A percentile compares a stretch with the other conserved stretches of the same genome.
phyloP scores from a whole-genome alignment of 2,113 vertebrate genomes.

The Cyprinus carpio region DNA sequence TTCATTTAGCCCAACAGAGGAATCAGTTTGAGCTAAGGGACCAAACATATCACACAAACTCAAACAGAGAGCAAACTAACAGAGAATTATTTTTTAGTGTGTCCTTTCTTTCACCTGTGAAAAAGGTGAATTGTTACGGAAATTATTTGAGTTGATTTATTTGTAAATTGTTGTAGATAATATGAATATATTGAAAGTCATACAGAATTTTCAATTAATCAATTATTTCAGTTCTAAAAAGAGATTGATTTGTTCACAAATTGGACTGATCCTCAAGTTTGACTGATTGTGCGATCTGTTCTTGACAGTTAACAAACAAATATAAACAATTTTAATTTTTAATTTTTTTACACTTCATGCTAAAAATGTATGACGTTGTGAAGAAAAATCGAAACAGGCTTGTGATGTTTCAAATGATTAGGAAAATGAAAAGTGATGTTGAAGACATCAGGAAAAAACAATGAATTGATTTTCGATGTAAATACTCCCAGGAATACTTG shows the following conservation, averaged over 20 bases:
- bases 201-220: too few species aligned
- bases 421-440: too few species aligned
- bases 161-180: background rate
- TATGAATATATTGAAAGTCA: too few species aligned
- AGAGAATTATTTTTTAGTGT: background rate
- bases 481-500: background rate
- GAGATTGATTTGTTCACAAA: background rate
- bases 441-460: too few species aligned
- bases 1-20: conserved; percentile 34
- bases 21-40: conserved; percentile 25
- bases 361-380: background rate
- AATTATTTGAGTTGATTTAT: background rate
- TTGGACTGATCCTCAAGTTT: background rate
- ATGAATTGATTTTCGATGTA: too few species aligned
- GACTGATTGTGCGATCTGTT: background rate
- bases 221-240: background rate
- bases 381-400: background rate
- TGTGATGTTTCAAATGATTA: too few species aligned
- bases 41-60: conserved; percentile 2
- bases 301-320: background rate
- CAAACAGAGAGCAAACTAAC: background rate
- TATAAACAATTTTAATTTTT: background rate
- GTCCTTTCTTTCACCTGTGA: conserved; percentile 9
- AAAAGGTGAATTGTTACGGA: background rate
- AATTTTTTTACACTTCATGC: background rate